Evolutionary conservation across 2,888 invertebrate species (phyloP).

Genomic region (Halocaridina rubra): DNA sequence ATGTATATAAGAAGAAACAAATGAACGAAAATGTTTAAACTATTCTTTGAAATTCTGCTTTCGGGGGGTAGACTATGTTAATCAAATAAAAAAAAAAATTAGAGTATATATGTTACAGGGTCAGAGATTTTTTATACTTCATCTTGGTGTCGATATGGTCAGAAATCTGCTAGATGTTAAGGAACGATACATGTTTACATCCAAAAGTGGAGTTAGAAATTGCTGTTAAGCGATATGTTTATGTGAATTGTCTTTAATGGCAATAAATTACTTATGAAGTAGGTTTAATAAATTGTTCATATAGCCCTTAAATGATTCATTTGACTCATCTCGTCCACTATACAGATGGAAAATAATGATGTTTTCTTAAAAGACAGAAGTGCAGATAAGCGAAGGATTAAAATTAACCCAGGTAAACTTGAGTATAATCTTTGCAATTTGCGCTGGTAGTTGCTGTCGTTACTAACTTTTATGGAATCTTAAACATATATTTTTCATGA

Average conservation of each 20-base stretch:
- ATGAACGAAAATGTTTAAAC: no score
- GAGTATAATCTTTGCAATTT: no score
- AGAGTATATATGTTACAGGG: conserved; percentile 23
- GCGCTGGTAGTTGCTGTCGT: background rate
- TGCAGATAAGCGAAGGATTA: background rate
- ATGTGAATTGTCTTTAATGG: conserved; percentile 59
- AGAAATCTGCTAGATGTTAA: background rate
- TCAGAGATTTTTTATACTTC: conserved; percentile 10
- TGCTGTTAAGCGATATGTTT: conserved; percentile 39
- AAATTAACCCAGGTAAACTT: no score
- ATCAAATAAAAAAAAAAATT: background rate
- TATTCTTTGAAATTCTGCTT: conserved; percentile 16
- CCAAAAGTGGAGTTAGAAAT: conserved; percentile 26
- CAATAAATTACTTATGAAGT: conserved; percentile 59
- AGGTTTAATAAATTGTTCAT: conserved; percentile 58
- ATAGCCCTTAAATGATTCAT: background rate
- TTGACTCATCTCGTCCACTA: background rate
- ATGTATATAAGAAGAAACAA: no score
- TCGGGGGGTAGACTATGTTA: conserved; percentile 13
- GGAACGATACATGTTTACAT: conserved; percentile 28
- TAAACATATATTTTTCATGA: no score
- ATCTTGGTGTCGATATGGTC: conserved; percentile 24
- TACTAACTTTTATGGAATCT: background rate
- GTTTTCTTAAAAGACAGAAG: background rate
- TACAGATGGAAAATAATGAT: background rate